Conservation (phyloP, 2,113 vertebrate species). For the Hemiscyllium ocellatum region DNA sequence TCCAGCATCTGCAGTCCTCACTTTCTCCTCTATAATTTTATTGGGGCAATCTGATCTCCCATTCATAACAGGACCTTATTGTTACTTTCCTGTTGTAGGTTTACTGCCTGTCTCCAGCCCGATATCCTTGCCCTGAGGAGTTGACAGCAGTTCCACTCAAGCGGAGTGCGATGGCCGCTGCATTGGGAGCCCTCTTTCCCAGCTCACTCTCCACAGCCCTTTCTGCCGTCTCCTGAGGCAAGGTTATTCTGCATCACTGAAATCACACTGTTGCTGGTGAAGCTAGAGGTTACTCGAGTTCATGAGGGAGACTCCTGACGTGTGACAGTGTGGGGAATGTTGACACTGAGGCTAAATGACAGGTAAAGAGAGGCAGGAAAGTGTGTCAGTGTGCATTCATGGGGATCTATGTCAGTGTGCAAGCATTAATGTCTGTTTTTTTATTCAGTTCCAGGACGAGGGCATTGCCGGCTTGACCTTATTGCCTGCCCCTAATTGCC, state of each 20-base stretch:
- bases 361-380: neutral
- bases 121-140: too few species aligned
- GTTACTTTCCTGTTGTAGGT: neutral
- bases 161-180: neutral
- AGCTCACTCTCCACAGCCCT: neutral
- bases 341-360: too few species aligned
- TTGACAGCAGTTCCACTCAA: neutral
- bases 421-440: too few species aligned
- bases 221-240: neutral
- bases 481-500: too few species aligned
- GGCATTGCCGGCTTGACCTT: too few species aligned
- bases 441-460: too few species aligned
- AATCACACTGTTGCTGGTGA: neutral
- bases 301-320: neutral
- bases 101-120: too few species aligned
- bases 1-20: too few species aligned
- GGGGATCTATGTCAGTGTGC: too few species aligned
- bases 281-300: neutral
- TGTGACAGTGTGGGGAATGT: neutral
- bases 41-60: neutral
- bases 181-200: neutral
- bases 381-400: too few species aligned
- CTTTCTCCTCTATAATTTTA: too few species aligned
- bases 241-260: neutral
- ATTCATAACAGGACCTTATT: neutral